Evolutionary conservation across 2,888 invertebrate species (phyloP).

Genomic region (Trichacis sp.): DNA sequence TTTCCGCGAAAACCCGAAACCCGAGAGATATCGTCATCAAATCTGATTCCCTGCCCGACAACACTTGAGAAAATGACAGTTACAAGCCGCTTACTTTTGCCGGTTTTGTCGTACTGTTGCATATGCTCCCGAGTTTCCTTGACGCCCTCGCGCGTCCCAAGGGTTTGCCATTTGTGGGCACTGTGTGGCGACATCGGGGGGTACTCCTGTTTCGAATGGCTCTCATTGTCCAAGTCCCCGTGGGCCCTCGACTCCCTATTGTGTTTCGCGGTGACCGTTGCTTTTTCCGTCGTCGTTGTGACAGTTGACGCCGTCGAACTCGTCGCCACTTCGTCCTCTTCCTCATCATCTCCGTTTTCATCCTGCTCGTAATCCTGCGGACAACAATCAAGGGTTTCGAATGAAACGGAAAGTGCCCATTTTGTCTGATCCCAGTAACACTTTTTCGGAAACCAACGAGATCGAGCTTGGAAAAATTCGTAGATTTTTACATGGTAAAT

Average conservation of each 20-base stretch:
- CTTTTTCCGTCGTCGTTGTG: conserved; percentile 62
- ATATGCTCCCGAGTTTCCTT: conserved; percentile 57
- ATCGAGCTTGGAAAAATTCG: no score
- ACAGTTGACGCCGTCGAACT: conserved; percentile 46
- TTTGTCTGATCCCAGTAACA: no score
- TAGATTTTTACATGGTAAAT: no score
- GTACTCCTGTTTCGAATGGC: conserved; percentile 57
- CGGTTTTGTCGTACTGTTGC: conserved; percentile 52
- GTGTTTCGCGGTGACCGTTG: conserved; percentile 43
- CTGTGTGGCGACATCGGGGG: conserved; percentile 59
- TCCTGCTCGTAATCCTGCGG: conserved; percentile 59
- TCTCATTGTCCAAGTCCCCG: conserved; percentile 49
- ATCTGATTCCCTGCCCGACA: no score
- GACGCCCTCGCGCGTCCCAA: conserved; percentile 57
- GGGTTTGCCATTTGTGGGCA: conserved; percentile 59
- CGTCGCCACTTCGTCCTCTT: conserved; percentile 47
- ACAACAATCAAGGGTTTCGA: no score
- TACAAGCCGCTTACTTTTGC: conserved; percentile 56
- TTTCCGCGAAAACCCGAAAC: no score
- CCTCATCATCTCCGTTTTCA: conserved; percentile 55
- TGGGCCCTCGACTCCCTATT: conserved; percentile 51
- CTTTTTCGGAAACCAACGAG: no score
- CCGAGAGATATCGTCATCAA: no score
- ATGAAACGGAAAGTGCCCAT: no score
- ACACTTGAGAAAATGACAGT: no score